Evolutionary conservation across 2,888 invertebrate genomes (phyloP), one percentile per base, ranked within the genome.

Genomic region (Gymnocheta viridis): DNA sequence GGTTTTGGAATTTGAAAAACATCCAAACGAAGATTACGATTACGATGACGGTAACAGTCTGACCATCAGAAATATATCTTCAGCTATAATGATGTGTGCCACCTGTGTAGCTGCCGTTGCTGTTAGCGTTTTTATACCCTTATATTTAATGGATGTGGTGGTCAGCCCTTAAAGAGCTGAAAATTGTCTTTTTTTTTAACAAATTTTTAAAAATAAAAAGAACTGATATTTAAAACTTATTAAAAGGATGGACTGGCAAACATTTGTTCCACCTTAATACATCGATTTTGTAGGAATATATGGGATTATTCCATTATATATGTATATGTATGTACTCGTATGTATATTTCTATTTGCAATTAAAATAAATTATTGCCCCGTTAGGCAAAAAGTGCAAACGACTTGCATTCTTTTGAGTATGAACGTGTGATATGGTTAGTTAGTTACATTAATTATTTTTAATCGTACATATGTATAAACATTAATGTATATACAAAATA

Each of bases 1-100:
- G 85, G 92, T 92, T 14, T 79, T 92, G 51, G 92, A 92, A 87
- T 92, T 91, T 73, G 91, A 91, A 81, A 91, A 91, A 74, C 90
- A 91, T 86, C 91, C 92, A 2, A 90, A 91, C 14, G 92, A 92
- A 86, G 91, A 92, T 73, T 77, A 88, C 32, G 88, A 90, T 47
- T 87, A 89, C 29, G 87, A 88, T 12, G 86, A 87, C 14, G 85
- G 86, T 17, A 87, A 88, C 41, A 86, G 86, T 17, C 88, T 89
- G 49, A 89, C 89, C 2, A 85, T 89, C 2, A 87, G 88, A 60
- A 89, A 87, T 76, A 86, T 91, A 38, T 88, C 91, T 10, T 88
- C 91, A 67, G 90, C 91, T 9, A 84, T 91, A 27, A 88, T 89
- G 12, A 85, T 91, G 22, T 91, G 91, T 82, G 91, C 90, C 54